Evolutionary conservation across 1,140 invertebrate species (phyloP).

Genomic region (Drosophila tani): DNA sequence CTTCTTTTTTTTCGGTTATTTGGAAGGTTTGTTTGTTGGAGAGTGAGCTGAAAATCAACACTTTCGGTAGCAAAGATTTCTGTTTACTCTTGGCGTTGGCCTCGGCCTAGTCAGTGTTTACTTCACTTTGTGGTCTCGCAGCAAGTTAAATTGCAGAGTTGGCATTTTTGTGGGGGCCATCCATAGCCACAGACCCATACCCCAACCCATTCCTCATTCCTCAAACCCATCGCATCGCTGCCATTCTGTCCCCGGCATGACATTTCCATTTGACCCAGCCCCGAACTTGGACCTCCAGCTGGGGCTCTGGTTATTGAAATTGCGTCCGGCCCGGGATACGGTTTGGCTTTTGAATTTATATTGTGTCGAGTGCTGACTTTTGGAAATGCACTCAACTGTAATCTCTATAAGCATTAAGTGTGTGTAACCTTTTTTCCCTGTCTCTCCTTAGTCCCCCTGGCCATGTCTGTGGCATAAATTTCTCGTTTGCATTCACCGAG

Average conservation of each 20-base stretch:
- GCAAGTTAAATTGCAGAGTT: constrained; percentile 70
- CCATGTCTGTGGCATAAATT: constrained; percentile 47
- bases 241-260: constrained; percentile 44
- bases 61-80: constrained; percentile 47
- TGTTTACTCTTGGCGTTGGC: constrained; percentile 48
- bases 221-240: constrained; percentile 9
- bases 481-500: constrained; percentile 39
- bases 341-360: constrained; percentile 74
- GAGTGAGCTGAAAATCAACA: constrained; percentile 58
- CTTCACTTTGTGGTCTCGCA: constrained; percentile 64
- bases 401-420: constrained; percentile 68
- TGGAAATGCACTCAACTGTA: constrained; percentile 76
- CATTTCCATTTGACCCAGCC: constrained; percentile 69
- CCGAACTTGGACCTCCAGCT: constrained; percentile 64
- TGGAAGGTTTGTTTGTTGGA: constrained; percentile 31
- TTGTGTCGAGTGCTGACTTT: constrained; percentile 76
- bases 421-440: constrained; percentile 50
- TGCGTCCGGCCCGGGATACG: constrained; percentile 38
- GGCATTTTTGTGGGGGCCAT: constrained; percentile 48
- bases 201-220: neutral
- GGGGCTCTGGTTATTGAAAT: constrained; percentile 69
- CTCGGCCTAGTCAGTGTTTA: constrained; percentile 57
- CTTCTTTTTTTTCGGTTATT: constrained; percentile 5
- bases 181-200: neutral
- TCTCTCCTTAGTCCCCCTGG: neutral